Conservation (phyloP, 2,888 invertebrate species). For the Lepidocyrtinus sp. region DNA sequence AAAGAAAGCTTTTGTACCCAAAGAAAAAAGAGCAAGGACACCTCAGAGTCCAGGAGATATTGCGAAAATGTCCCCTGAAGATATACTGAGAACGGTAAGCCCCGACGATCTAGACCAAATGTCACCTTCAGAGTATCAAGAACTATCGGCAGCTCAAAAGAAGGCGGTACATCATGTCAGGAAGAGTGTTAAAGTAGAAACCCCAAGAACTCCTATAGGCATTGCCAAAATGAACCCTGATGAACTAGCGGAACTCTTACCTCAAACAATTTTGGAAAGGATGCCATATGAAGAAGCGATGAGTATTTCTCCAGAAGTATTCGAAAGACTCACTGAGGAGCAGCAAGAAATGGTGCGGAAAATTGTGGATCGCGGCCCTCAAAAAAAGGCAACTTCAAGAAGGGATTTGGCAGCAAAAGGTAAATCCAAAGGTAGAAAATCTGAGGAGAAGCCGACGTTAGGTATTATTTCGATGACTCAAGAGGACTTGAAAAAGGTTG, state of each 20-base stretch:
- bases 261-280: background rate
- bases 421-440: background rate
- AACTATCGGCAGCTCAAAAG: constrained; percentile 41
- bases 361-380: background rate
- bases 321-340: background rate
- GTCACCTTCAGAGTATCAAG: constrained; percentile 16
- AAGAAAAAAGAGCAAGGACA: constrained; percentile 22
- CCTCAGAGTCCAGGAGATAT: constrained; percentile 13
- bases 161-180: constrained; percentile 27
- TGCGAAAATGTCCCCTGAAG: constrained; percentile 33
- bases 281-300: background rate
- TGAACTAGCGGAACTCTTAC: background rate
- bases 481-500: background rate
- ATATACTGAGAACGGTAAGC: constrained; percentile 26
- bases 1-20: constrained; percentile 12
- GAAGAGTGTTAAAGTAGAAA: background rate
- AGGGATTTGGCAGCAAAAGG: background rate
- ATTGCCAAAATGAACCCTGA: background rate
- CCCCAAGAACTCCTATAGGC: background rate
- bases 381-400: background rate
- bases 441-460: background rate
- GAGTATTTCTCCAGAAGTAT: background rate
- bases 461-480: constrained; percentile 16
- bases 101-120: constrained; percentile 27
- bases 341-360: constrained; percentile 1